Conservation (phyloP, 2,888 invertebrate species). For the Folsomia candida region DNA sequence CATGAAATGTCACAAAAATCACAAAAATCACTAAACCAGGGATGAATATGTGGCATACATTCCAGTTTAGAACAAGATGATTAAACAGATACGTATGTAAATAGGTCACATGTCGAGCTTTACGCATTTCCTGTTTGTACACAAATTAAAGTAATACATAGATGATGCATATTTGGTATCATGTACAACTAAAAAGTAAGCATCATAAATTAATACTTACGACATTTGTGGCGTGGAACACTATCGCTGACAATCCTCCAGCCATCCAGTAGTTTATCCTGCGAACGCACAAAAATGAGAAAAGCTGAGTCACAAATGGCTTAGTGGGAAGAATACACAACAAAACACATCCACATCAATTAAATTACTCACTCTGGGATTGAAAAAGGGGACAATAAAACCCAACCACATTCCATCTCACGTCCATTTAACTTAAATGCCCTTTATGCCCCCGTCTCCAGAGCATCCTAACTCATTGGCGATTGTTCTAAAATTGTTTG, state of each 20-base stretch:
- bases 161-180: too few species aligned
- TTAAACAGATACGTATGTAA: too few species aligned
- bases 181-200: too few species aligned
- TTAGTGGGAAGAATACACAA: slow-evolving; percentile 2
- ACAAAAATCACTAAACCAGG: too few species aligned
- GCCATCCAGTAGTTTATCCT: slow-evolving; percentile 72
- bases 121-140: too few species aligned
- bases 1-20: too few species aligned
- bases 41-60: too few species aligned
- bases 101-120: too few species aligned
- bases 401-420: slow-evolving; percentile 2
- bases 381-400: slow-evolving; percentile 20
- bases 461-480: background rate
- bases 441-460: background rate
- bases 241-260: slow-evolving; percentile 65
- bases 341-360: slow-evolving; percentile 18
- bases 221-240: slow-evolving; percentile 79
- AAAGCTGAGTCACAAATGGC: background rate
- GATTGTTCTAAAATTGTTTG: too few species aligned
- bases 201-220: too few species aligned
- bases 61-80: too few species aligned
- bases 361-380: slow-evolving; percentile 13
- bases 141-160: too few species aligned
- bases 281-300: slow-evolving; percentile 54
- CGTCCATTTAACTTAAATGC: slow-evolving; percentile 20